Evolutionary conservation across 2,797 vertebrate genomes (phyloP).

Genomic region (Sebastiscus albofasciatus): DNA sequence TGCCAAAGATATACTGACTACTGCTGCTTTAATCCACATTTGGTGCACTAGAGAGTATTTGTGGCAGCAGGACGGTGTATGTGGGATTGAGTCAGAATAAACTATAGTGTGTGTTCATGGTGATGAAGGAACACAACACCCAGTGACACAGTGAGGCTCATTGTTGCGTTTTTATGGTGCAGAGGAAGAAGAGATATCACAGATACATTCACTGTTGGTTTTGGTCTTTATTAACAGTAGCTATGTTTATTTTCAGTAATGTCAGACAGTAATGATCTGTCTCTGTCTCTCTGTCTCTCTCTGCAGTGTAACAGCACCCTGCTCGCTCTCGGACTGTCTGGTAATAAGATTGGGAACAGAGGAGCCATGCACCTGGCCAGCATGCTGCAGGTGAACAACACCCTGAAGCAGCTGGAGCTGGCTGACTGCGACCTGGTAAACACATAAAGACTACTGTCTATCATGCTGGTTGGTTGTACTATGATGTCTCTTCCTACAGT

Average conservation of each 20-base stretch:
- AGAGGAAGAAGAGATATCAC: too few species aligned
- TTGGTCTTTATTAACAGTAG: too few species aligned
- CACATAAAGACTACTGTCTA: too few species aligned
- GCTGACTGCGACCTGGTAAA: conserved; percentile 90
- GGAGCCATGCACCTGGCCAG: conserved; percentile 88
- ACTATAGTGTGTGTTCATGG: background rate
- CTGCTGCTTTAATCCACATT: too few species aligned
- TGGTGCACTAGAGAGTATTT: background rate
- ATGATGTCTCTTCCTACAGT: too few species aligned
- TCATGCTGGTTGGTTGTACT: too few species aligned
- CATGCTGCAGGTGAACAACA: conserved; percentile 87
- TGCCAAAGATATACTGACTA: too few species aligned
- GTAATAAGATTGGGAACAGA: conserved; percentile 89
- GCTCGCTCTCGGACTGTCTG: conserved; percentile 86
- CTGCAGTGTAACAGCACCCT: conserved; percentile 84
- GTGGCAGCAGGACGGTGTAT: too few species aligned
- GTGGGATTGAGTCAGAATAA: background rate
- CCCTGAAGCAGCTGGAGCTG: conserved; percentile 88
- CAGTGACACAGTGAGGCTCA: too few species aligned
- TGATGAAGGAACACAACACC: background rate
- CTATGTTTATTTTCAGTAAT: background rate
- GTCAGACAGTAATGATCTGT: background rate
- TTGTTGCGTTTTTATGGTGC: too few species aligned
- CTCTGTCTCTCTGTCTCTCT: background rate
- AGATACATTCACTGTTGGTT: too few species aligned